A percentile compares a stretch with the other conserved stretches of the same genome.
phyloP scores from a whole-genome alignment of 2,888 invertebrate genomes.

The Himalopsyche anomala region DNA sequence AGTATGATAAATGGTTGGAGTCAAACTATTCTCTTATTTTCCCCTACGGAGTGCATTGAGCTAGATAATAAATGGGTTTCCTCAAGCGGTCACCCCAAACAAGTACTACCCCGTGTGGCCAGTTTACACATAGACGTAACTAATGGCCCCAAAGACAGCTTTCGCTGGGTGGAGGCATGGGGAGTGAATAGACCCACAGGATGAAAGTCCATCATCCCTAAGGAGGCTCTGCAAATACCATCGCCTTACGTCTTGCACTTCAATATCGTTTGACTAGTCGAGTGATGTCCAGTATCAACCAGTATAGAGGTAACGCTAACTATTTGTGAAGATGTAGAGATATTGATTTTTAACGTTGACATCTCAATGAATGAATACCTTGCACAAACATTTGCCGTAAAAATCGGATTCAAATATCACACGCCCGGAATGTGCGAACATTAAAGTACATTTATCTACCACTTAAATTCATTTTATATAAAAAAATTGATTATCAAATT shows the following conservation, averaged over 20 bases:
- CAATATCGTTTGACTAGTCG: slow-evolving; percentile 38
- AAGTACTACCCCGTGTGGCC: slow-evolving; percentile 1
- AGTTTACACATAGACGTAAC: slow-evolving; percentile 28
- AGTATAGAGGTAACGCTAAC: not conserved
- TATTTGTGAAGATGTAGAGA: not conserved
- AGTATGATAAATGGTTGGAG: not conserved
- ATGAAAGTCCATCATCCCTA: slow-evolving; percentile 7
- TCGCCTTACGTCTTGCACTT: not conserved
- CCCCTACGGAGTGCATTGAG: slow-evolving; percentile 34
- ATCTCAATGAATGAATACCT: not conserved
- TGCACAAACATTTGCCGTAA: not conserved
- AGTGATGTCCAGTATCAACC: slow-evolving; percentile 3
- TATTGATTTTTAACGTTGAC: not conserved
- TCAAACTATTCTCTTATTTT: slow-evolving; percentile 9
- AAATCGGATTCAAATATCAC: not conserved
- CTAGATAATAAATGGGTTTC: slow-evolving; percentile 13
- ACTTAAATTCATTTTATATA: not conserved
- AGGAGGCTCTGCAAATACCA: slow-evolving; percentile 11
- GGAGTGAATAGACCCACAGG: not conserved
- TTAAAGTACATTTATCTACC: not conserved
- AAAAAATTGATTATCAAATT: too few species aligned
- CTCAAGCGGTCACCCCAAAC: slow-evolving; percentile 23
- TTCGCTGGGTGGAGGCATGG: not conserved
- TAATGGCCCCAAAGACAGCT: slow-evolving; percentile 31
- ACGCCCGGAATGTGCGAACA: not conserved